phyloP scores from a whole-genome alignment of 2,113 vertebrate genomes.

The Lycaon pictus region DNA sequence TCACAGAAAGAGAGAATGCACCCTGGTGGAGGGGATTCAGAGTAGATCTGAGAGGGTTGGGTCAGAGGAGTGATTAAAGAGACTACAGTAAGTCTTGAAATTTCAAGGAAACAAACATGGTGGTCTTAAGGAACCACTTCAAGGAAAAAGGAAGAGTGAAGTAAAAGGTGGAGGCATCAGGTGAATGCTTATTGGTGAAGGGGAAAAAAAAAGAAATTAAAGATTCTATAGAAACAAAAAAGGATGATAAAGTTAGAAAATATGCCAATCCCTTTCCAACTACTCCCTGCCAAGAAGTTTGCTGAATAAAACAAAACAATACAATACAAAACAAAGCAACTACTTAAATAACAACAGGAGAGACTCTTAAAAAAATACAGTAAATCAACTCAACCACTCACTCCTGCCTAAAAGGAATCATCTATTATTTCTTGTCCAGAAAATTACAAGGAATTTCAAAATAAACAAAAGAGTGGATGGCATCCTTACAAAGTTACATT shows the following conservation, averaged over 20 bases:
- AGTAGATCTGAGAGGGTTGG: neutral
- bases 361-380: neutral
- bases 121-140: neutral
- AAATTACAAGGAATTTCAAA: constrained; percentile 18
- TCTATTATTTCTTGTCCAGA: neutral
- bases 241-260: neutral
- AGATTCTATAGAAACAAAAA: neutral
- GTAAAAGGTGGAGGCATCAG: neutral
- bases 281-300: neutral
- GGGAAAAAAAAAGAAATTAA: neutral
- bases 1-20: neutral
- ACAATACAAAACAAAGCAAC: neutral
- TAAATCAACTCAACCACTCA: neutral
- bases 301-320: neutral
- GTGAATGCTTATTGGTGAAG: neutral
- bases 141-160: neutral
- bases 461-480: neutral
- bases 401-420: neutral
- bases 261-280: neutral
- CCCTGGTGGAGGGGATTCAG: neutral
- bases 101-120: neutral
- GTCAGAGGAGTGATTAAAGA: neutral
- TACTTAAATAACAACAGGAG: neutral
- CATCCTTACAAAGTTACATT: neutral
- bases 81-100: neutral